A percentile compares a stretch with the other conserved stretches of the same genome.
Evolutionary conservation across 1,140 invertebrate species (phyloP).

Genomic region (Drosophila simulans): DNA sequence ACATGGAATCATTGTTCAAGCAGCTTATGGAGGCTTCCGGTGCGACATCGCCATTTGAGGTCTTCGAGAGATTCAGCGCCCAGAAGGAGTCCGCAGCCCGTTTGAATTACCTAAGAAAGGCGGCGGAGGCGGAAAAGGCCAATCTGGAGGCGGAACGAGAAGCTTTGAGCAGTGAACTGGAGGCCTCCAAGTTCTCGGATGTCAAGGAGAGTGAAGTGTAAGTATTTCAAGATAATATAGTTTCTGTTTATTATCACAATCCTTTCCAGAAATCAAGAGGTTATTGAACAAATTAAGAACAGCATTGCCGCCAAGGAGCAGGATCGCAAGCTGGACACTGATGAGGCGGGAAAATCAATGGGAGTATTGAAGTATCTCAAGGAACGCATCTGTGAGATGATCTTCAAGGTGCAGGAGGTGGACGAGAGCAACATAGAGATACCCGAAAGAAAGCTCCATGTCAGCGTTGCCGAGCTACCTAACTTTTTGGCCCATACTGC

Average conservation of each 20-base stretch:
- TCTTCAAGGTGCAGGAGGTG: slow-evolving; percentile 83
- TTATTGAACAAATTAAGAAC: slow-evolving; percentile 87
- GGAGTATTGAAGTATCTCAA: slow-evolving; percentile 86
- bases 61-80: slow-evolving; percentile 89
- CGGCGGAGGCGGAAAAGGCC: slow-evolving; percentile 90
- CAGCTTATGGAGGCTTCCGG: slow-evolving; percentile 91
- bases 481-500: slow-evolving; percentile 72
- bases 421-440: slow-evolving; percentile 78
- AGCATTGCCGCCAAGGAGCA: slow-evolving; percentile 86
- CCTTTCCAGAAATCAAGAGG: slow-evolving; percentile 87
- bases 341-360: slow-evolving; percentile 85
- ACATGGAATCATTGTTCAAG: slow-evolving; percentile 89
- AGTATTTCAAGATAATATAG: slow-evolving; percentile 60
- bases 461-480: slow-evolving; percentile 68
- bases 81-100: slow-evolving; percentile 90
- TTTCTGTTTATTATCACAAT: not conserved
- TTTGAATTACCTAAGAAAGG: slow-evolving; percentile 87
- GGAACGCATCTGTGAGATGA: slow-evolving; percentile 81
- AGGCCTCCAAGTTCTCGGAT: slow-evolving; percentile 91
- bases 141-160: slow-evolving; percentile 89
- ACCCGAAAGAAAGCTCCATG: slow-evolving; percentile 52
- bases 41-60: slow-evolving; percentile 89
- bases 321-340: slow-evolving; percentile 82
- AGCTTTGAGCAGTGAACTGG: slow-evolving; percentile 88
- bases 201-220: slow-evolving; percentile 92